These are phyloP conservation scores for Spermophilus dauricus DNA, from an alignment of 2,113 vertebrate species.

Conservation along the genomic window DNA sequence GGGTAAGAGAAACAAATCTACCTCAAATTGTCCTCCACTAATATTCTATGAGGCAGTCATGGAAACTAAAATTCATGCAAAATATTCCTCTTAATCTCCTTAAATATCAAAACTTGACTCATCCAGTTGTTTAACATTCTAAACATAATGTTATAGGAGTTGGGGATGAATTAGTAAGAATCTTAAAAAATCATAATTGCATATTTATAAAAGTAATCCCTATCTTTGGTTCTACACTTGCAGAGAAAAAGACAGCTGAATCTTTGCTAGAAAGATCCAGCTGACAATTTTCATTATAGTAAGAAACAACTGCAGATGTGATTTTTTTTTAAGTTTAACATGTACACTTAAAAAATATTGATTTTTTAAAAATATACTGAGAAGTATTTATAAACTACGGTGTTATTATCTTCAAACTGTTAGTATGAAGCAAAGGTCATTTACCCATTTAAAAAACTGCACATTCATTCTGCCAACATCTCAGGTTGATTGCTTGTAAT, in stretches of 20 bases:
- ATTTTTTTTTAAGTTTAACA: conserved; percentile 71
- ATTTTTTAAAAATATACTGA: conserved; percentile 57
- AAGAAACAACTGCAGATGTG: conserved; percentile 69
- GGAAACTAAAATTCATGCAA: conserved; percentile 67
- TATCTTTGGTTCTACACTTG: conserved; percentile 69
- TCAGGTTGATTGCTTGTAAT: background rate
- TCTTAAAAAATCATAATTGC: conserved; percentile 80
- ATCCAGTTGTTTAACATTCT: conserved; percentile 80
- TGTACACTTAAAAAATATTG: conserved; percentile 61
- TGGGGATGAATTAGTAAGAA: conserved; percentile 81
- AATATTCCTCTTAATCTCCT: conserved; percentile 77
- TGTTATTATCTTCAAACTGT: conserved; percentile 35
- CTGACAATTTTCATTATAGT: conserved; percentile 70
- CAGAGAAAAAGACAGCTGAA: conserved; percentile 73
- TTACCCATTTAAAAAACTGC: background rate
- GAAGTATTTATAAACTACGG: conserved; percentile 50
- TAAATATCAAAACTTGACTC: conserved; percentile 81
- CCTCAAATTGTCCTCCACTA: conserved; percentile 54
- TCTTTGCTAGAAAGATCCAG: conserved; percentile 51
- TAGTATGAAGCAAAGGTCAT: conserved; percentile 23
- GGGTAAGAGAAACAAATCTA: conserved; percentile 56
- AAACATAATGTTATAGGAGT: conserved; percentile 73
- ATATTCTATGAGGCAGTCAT: conserved; percentile 45
- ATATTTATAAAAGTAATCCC: conserved; percentile 83
- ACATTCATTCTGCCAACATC: background rate